phyloP scores from a whole-genome alignment of 2,113 vertebrate species.

The Neodon shergylaensis region DNA sequence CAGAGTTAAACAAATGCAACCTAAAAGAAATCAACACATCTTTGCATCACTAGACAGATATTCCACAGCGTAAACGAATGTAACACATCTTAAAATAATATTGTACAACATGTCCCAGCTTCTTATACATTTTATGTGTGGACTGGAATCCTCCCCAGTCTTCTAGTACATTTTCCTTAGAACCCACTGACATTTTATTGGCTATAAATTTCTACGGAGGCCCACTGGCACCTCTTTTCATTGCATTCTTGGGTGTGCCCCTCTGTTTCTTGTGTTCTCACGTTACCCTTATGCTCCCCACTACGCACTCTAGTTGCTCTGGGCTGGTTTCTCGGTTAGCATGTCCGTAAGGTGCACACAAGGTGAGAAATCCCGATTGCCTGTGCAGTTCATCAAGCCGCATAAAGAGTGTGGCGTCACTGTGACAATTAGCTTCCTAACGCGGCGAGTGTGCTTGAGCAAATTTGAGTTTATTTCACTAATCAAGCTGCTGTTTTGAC shows the following conservation, averaged over 20 bases:
- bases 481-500: background rate
- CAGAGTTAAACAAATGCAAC: too few species aligned
- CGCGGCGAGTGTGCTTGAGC: background rate
- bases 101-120: background rate
- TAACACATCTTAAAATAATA: too few species aligned
- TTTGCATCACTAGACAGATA: too few species aligned
- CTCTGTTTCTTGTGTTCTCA: background rate
- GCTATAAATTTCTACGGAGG: background rate
- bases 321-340: background rate
- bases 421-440: background rate
- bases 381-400: constrained; percentile 5
- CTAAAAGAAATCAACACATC: too few species aligned
- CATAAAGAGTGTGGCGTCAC: background rate
- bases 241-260: background rate
- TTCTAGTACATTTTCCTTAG: constrained; percentile 4
- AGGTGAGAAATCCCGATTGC: background rate
- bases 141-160: background rate
- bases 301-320: background rate
- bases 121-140: constrained; percentile 18
- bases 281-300: background rate
- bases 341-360: background rate
- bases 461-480: constrained; percentile 16
- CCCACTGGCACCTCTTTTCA: background rate
- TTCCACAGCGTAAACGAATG: too few species aligned
- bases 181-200: background rate